Evolutionary conservation across 2,888 invertebrate genomes (phyloP).

Genomic region (Caenorhabditis afra): DNA sequence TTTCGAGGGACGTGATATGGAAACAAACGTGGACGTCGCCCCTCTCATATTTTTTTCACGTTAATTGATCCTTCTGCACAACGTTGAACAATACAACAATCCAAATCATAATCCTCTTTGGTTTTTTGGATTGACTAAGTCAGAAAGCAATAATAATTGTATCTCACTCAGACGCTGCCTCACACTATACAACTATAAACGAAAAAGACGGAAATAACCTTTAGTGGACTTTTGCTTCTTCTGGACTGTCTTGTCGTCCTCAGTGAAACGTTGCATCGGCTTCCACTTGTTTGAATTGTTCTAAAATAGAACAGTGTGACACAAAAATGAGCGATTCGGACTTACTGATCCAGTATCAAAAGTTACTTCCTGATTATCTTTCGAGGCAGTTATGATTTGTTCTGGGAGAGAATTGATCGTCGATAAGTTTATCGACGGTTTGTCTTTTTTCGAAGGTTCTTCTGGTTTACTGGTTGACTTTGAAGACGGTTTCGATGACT

Average conservation of each 20-base stretch:
- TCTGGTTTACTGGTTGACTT: constrained; percentile 6
- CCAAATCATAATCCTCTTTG: too few relatives aligned
- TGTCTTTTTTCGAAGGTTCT: constrained; percentile 8
- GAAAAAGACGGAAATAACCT: background rate
- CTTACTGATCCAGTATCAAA: constrained; percentile 42
- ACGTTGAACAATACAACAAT: too few relatives aligned
- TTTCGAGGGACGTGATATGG: background rate
- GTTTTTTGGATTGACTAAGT: too few relatives aligned
- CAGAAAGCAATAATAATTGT: too few relatives aligned
- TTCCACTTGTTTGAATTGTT: constrained; percentile 48
- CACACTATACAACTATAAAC: too few relatives aligned
- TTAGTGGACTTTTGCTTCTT: constrained; percentile 19
- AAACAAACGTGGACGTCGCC: background rate
- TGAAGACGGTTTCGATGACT: background rate
- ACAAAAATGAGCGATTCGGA: background rate
- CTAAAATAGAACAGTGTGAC: too few relatives aligned
- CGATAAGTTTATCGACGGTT: constrained; percentile 3
- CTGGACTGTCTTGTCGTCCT: constrained; percentile 8
- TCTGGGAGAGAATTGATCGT: constrained; percentile 35
- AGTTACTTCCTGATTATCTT: constrained; percentile 41
- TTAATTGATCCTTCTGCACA: too few relatives aligned
- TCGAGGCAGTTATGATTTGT: constrained; percentile 35
- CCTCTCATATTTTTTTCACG: too few relatives aligned
- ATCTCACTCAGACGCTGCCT: too few relatives aligned
- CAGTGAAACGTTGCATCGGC: constrained; percentile 42